Conservation (phyloP, 2,888 invertebrate species). For the Ferrisia virgata region DNA sequence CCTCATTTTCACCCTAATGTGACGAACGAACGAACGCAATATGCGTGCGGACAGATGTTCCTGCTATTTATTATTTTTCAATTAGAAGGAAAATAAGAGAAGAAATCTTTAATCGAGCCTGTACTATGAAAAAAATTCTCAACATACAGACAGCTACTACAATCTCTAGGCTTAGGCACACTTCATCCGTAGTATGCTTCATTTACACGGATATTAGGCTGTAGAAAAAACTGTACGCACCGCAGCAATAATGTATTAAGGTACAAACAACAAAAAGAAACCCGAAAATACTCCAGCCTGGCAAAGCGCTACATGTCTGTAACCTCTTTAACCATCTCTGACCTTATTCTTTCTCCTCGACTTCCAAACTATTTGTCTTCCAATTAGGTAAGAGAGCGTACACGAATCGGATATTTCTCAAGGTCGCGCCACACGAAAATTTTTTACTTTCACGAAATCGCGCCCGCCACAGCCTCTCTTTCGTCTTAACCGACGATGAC, state of each 20-base stretch:
- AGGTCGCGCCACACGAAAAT: conserved; percentile 32
- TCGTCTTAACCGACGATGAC: background rate
- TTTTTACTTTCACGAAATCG: conserved; percentile 33
- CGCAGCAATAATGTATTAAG: background rate
- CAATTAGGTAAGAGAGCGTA: conserved; percentile 44
- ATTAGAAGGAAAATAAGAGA: background rate
- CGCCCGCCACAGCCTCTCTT: background rate
- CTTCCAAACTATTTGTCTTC: conserved; percentile 36
- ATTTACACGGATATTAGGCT: background rate
- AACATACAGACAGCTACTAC: too few species aligned
- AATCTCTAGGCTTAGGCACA: background rate
- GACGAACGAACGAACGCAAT: too few species aligned
- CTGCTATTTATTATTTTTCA: background rate
- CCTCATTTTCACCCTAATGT: background rate
- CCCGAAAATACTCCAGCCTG: background rate
- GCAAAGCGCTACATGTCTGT: background rate
- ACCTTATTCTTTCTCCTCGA: conserved; percentile 1
- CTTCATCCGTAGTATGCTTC: background rate
- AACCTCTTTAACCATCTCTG: conserved; percentile 19
- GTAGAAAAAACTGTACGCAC: background rate
- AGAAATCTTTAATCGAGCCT: too few species aligned
- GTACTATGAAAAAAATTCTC: too few species aligned
- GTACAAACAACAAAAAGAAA: background rate
- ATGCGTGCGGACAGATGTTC: background rate
- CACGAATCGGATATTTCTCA: conserved; percentile 26